Percentiles rank a stretch among this genome's conserved stretches.
Conservation (phyloP, 2,888 invertebrate species). For the Aphidius colemani region DNA sequence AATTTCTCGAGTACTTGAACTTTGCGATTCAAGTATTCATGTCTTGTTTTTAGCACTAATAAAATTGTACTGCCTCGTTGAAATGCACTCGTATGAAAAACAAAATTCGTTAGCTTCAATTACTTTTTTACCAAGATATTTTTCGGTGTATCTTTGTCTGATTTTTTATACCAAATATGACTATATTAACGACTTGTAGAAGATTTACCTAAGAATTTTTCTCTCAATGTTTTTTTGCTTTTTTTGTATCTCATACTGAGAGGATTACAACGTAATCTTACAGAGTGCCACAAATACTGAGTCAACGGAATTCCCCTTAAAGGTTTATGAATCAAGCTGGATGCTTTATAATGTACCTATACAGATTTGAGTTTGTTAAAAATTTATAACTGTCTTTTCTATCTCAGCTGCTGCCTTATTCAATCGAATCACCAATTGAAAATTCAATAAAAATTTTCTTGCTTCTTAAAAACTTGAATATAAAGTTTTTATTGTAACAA, state of each 20-base stretch:
- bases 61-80: not conserved
- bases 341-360: constrained; percentile 11
- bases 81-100: too few relatives aligned
- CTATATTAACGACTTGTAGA: too few relatives aligned
- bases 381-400: constrained; percentile 25
- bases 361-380: constrained; percentile 4
- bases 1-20: constrained; percentile 22
- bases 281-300: constrained; percentile 38
- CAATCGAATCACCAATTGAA: not conserved
- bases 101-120: too few relatives aligned
- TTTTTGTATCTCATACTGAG: constrained; percentile 7
- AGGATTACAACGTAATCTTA: constrained; percentile 35
- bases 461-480: too few relatives aligned
- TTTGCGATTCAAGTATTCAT: constrained; percentile 33
- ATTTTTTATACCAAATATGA: too few relatives aligned
- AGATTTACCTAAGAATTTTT: too few relatives aligned
- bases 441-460: constrained; percentile 2
- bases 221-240: not conserved
- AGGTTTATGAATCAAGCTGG: constrained; percentile 15
- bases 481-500: constrained; percentile 4
- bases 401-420: not conserved
- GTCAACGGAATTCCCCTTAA: constrained; percentile 32
- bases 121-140: too few relatives aligned
- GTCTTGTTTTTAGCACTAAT: constrained; percentile 32
- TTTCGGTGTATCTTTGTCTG: too few relatives aligned